Percentiles rank a stretch among this genome's conserved stretches.
Conservation (phyloP, 1,140 invertebrate genomes). For the Theocolax elegans region DNA sequence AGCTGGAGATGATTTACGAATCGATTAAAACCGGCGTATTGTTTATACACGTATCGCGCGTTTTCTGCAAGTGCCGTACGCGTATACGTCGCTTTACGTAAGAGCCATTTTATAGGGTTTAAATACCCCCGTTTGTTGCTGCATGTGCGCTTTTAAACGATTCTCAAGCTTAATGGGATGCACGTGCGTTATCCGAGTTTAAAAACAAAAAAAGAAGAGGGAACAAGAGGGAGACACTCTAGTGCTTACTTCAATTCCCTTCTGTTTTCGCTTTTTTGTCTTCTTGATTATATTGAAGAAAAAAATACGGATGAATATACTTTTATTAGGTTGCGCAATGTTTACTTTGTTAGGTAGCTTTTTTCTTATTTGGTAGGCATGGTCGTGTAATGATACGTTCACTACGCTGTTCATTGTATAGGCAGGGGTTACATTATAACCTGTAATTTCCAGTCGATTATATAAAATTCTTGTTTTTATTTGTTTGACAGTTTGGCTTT, state of each 20-base stretch:
- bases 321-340: too few species aligned
- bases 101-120: conserved; percentile 1
- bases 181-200: conserved; percentile 12
- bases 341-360: too few species aligned
- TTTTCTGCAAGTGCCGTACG: background rate
- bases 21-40: conserved; percentile 12
- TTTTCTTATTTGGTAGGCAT: too few species aligned
- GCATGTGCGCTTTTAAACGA: background rate
- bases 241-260: background rate
- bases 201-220: background rate
- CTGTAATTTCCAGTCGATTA: too few species aligned
- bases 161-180: conserved; percentile 30
- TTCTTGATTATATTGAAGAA: background rate
- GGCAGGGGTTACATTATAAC: too few species aligned
- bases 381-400: too few species aligned
- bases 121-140: background rate
- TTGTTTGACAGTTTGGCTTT: too few species aligned
- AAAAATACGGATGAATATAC: too few species aligned
- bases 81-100: background rate
- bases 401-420: too few species aligned
- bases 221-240: too few species aligned
- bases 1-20: conserved; percentile 9
- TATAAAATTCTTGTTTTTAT: too few species aligned
- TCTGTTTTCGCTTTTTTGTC: background rate
- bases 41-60: background rate